Evolutionary conservation across 2,888 invertebrate species (phyloP).

Genomic region (Rhagonycha lutea): DNA sequence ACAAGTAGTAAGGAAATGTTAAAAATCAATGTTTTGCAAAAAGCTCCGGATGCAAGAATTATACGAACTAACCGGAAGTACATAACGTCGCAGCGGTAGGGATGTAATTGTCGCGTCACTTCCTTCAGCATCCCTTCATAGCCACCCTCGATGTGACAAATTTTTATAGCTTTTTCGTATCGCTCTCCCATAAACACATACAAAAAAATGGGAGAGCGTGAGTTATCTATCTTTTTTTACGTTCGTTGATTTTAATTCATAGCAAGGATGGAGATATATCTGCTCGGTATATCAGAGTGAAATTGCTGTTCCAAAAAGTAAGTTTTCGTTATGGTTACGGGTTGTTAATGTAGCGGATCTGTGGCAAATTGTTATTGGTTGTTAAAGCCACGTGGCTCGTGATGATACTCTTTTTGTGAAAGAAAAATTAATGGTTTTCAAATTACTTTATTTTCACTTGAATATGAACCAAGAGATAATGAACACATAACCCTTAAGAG

Average conservation of each 20-base stretch:
- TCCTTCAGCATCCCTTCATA: slow-evolving; percentile 40
- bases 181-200: slow-evolving; percentile 41
- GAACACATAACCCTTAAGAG: neutral
- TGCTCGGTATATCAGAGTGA: neutral
- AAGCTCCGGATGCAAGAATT: slow-evolving; percentile 42
- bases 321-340: slow-evolving; percentile 47
- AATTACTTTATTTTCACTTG: slow-evolving; percentile 25
- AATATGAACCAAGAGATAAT: neutral
- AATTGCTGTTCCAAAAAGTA: slow-evolving; percentile 23
- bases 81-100: slow-evolving; percentile 51
- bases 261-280: slow-evolving; percentile 2
- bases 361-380: slow-evolving; percentile 56
- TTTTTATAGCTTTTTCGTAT: slow-evolving; percentile 51
- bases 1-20: slow-evolving; percentile 9
- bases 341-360: slow-evolving; percentile 54
- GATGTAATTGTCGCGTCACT: slow-evolving; percentile 51
- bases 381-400: slow-evolving; percentile 53
- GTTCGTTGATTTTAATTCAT: neutral
- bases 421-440: slow-evolving; percentile 24
- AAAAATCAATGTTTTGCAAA: slow-evolving; percentile 17
- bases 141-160: slow-evolving; percentile 51
- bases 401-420: slow-evolving; percentile 39
- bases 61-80: slow-evolving; percentile 43
- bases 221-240: slow-evolving; percentile 4
- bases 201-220: slow-evolving; percentile 6